Conservation (phyloP, 2,888 invertebrate species). For the Steinernema scapterisci region DNA sequence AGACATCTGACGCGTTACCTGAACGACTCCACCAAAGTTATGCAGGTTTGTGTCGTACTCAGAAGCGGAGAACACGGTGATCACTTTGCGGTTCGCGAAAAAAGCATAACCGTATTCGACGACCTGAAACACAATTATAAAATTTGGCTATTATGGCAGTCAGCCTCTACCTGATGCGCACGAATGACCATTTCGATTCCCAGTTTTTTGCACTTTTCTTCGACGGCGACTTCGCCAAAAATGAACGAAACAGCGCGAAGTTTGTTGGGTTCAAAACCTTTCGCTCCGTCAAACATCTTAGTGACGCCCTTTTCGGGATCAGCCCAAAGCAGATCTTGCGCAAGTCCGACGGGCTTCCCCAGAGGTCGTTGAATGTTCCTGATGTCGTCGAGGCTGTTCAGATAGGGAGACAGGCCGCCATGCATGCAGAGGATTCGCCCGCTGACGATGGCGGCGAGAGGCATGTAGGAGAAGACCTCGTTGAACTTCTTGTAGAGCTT, state of each 20-base stretch:
- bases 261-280: conserved; percentile 38
- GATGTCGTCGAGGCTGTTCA: conserved; percentile 46
- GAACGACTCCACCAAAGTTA: conserved; percentile 55
- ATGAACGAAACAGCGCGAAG: conserved; percentile 46
- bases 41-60: conserved; percentile 54
- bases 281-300: conserved; percentile 36
- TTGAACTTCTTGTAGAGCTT: conserved; percentile 47
- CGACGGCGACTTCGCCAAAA: conserved; percentile 47
- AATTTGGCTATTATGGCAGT: background rate
- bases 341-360: conserved; percentile 41
- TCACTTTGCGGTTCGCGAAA: conserved; percentile 46
- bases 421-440: conserved; percentile 53
- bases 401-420: conserved; percentile 47
- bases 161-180: conserved; percentile 48
- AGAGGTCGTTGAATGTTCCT: conserved; percentile 43
- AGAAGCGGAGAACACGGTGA: conserved; percentile 58
- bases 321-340: conserved; percentile 50
- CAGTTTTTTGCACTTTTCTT: conserved; percentile 42
- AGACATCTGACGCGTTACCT: conserved; percentile 31
- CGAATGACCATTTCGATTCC: conserved; percentile 47
- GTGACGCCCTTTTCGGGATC: conserved; percentile 46
- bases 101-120: conserved; percentile 49
- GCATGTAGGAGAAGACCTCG: conserved; percentile 49
- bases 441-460: conserved; percentile 46
- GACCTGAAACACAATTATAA: conserved; percentile 38